Conservation (phyloP, 2,113 vertebrate genomes). For the Tylochromis polylepis region DNA sequence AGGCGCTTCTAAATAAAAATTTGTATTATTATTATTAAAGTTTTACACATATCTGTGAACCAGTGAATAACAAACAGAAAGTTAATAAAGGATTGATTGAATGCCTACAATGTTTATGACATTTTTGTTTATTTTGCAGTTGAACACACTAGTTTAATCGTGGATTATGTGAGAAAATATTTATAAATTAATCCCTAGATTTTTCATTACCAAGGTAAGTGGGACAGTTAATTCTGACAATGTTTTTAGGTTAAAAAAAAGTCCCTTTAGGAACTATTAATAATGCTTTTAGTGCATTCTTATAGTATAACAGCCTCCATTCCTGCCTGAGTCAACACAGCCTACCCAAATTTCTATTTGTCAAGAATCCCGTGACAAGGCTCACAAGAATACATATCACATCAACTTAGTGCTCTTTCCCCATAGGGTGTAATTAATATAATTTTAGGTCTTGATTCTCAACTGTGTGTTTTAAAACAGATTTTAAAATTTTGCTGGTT, state of each 20-base stretch:
- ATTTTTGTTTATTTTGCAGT: not conserved
- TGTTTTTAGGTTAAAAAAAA: not conserved
- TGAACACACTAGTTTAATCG: not conserved
- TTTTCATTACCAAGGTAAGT: not conserved
- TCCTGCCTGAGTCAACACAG: not conserved
- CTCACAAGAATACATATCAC: not conserved
- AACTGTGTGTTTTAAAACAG: not conserved
- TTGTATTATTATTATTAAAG: too few species aligned
- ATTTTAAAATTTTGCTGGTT: not conserved
- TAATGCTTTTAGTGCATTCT: not conserved
- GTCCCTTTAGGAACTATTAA: not conserved
- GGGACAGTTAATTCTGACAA: not conserved
- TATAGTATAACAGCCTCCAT: not conserved
- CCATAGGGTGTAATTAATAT: not conserved
- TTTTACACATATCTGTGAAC: accelerated
- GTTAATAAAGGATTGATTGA: not conserved
- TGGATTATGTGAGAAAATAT: not conserved
- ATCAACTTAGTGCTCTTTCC: not conserved
- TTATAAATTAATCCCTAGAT: not conserved
- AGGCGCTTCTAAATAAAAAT: too few species aligned
- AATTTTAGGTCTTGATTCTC: not conserved
- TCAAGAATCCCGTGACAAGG: not conserved
- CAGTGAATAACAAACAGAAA: not conserved
- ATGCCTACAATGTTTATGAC: not conserved
- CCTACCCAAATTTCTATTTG: not conserved